Percentiles rank a stretch among this genome's conserved stretches.
These are phyloP conservation scores for Isichthys henryi DNA, from an alignment of 2,113 vertebrate species.

Conservation along the genomic window DNA sequence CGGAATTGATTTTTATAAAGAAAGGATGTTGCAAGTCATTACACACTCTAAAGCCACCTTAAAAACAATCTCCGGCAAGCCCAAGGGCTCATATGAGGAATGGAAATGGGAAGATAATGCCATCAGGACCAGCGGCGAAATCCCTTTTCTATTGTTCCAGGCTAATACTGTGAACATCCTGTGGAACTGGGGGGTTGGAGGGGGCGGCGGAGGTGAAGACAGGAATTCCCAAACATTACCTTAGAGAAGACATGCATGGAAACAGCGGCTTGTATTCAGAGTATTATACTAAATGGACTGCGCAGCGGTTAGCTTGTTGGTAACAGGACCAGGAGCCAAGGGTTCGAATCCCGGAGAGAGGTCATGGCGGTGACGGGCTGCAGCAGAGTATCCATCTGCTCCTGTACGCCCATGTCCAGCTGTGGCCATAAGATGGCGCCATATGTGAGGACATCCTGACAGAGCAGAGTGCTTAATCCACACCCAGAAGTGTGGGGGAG, in stretches of 20 bases:
- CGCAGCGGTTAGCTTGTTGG: background rate
- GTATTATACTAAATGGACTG: background rate
- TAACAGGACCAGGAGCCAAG: background rate
- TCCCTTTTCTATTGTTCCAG: conserved; percentile 42
- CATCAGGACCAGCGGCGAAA: conserved; percentile 39
- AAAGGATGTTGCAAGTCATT: conserved; percentile 46
- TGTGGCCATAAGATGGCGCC: background rate
- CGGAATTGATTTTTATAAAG: conserved; percentile 44
- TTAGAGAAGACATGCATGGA: conserved; percentile 16
- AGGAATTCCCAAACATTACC: conserved; percentile 31
- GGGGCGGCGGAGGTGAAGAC: background rate
- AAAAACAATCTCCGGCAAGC: conserved; percentile 46
- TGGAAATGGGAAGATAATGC: conserved; percentile 49
- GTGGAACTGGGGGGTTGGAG: background rate
- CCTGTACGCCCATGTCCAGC: background rate
- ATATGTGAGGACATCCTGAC: background rate
- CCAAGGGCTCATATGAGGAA: conserved; percentile 40
- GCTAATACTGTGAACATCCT: conserved; percentile 31
- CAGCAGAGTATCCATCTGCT: background rate
- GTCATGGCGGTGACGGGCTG: background rate
- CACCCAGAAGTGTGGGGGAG: background rate
- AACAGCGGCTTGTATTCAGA: background rate
- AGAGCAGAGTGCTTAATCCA: background rate
- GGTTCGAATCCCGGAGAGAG: background rate
- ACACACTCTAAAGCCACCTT: conserved; percentile 44